phyloP scores from a whole-genome alignment of 2,797 vertebrate genomes.

The Pangasius mekongensis region DNA sequence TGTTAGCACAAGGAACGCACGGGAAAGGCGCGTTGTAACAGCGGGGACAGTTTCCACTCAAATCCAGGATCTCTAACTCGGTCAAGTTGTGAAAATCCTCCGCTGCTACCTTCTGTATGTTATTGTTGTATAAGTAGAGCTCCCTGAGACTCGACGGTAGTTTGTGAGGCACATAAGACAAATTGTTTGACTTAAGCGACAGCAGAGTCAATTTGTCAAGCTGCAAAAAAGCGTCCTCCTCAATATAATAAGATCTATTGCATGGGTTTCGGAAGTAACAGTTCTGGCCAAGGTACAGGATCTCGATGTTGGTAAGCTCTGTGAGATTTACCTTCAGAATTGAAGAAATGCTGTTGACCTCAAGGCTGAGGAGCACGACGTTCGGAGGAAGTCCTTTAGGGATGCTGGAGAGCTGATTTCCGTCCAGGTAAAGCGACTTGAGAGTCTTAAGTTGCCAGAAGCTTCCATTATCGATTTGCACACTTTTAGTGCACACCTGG shows the following conservation, averaged over 20 bases:
- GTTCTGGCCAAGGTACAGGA: slow-evolving; percentile 90
- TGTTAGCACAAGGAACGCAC: slow-evolving; percentile 83
- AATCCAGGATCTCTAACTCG: slow-evolving; percentile 86
- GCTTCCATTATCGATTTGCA: slow-evolving; percentile 75
- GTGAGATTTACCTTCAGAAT: slow-evolving; percentile 82
- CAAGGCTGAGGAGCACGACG: slow-evolving; percentile 86
- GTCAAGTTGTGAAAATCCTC: slow-evolving; percentile 82
- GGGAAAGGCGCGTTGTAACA: slow-evolving; percentile 91
- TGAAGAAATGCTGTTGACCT: slow-evolving; percentile 86
- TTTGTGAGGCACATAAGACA: slow-evolving; percentile 81
- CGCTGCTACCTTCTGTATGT: slow-evolving; percentile 75
- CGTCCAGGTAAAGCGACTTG: slow-evolving; percentile 88
- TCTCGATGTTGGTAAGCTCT: slow-evolving; percentile 78
- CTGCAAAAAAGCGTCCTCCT: slow-evolving; percentile 79
- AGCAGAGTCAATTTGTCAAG: slow-evolving; percentile 82
- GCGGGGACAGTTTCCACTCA: slow-evolving; percentile 94
- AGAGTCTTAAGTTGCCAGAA: slow-evolving; percentile 79
- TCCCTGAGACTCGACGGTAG: slow-evolving; percentile 83
- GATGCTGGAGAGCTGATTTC: slow-evolving; percentile 85
- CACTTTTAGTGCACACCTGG: slow-evolving; percentile 71
- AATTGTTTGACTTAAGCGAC: slow-evolving; percentile 90
- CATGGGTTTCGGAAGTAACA: slow-evolving; percentile 95
- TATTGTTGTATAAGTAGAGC: slow-evolving; percentile 92
- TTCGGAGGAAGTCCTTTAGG: slow-evolving; percentile 82
- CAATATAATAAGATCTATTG: slow-evolving; percentile 83